Conservation (phyloP, 2,113 vertebrate genomes). For the Hypanus sabinus region DNA sequence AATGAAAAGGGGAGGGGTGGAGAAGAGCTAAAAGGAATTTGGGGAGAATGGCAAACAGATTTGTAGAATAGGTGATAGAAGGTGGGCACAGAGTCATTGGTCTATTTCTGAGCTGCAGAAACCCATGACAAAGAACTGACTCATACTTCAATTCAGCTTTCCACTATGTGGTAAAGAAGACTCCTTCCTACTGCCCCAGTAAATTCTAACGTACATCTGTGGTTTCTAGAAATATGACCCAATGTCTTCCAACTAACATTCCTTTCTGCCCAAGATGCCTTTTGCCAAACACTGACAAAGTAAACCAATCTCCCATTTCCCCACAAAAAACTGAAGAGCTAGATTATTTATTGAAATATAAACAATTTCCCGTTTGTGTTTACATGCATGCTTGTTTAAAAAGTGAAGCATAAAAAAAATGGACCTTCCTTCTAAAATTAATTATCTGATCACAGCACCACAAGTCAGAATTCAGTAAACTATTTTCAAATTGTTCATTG, state of each 20-base stretch:
- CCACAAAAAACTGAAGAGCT: not conserved
- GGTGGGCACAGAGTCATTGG: too few relatives aligned
- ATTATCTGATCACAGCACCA: not conserved
- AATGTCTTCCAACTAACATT: not conserved
- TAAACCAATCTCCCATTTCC: not conserved
- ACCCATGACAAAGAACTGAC: too few relatives aligned
- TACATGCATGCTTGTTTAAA: not conserved
- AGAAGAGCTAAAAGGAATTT: too few relatives aligned
- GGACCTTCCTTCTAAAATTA: conserved; percentile 8
- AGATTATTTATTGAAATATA: not conserved
- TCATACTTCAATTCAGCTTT: not conserved
- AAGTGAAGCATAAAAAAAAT: not conserved
- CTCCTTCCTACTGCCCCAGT: not conserved
- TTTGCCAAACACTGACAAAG: not conserved
- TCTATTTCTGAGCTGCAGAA: too few relatives aligned
- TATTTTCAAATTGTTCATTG: not conserved
- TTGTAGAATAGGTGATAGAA: too few relatives aligned
- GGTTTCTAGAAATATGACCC: not conserved
- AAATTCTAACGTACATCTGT: not conserved
- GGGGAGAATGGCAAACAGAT: too few relatives aligned
- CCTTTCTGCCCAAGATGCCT: not conserved
- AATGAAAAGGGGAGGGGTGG: too few relatives aligned
- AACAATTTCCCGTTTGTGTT: not conserved
- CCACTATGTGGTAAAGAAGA: not conserved
- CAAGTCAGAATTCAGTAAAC: not conserved